Base-by-base conservation (phyloP, 2,797 vertebrate genomes). In the Vireo griseus region DNA sequence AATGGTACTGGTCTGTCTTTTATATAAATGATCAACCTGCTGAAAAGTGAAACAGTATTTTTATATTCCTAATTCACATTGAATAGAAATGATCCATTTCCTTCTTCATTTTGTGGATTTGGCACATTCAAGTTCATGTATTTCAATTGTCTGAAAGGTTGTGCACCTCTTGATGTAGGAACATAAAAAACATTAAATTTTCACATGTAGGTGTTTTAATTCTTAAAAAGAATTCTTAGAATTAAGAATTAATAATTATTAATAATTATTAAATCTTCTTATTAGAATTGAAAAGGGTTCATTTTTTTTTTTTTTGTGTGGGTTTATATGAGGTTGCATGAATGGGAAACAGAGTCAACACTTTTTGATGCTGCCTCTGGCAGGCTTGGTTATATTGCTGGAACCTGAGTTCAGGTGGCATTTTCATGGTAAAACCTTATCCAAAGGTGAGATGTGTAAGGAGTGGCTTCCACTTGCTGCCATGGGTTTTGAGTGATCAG, bases 401-500 rank as follows among this genome's bases (percentile, higher is more conserved):
- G 52, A 85, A 63, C 39, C 25, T 31, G 29, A 68, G 33, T 75
- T 87, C 50, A 62, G 50, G 15, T 48, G 51, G 14, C 25, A 22
- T 75, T 95, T 92, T 71, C 52, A 73, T 86, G 13, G 20, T 14
- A 39, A 28, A 74, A 39, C 24, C 40, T 90, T 69, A 65, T 51
- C 55, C 54, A 86, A 81, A 68, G 44, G 26, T 75, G 48, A 42
- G 18, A n/a, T 31, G 68, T 33, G 61, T 71, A 66, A 69, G 77
- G 31, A 71, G 57, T 57, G 80, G 19, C 11, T 95, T 90, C 35
- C 39, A 62, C 37, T 63, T 88, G 40, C 63, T 92, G 29, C 62
- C 66, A 62, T 54, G n/a, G 14, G 57, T 67, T 94, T 35, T 67
- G 73, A 94, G 74, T 78, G 61, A 96, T 94, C 86, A 92, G 84